Evolutionary conservation across 2,797 vertebrate genomes (phyloP).

Genomic region (Okamejei kenojei): DNA sequence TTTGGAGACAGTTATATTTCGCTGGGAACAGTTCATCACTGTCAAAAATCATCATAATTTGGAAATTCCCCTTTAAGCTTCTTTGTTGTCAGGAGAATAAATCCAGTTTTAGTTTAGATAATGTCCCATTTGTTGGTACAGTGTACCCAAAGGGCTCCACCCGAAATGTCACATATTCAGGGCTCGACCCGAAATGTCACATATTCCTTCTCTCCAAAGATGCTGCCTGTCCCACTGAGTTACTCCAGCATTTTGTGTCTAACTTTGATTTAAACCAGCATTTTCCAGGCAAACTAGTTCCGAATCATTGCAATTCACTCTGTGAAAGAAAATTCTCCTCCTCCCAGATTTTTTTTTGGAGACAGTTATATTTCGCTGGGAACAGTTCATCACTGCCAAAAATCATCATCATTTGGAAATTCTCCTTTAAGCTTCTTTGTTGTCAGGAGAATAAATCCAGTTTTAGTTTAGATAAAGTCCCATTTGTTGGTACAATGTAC

Average conservation of each 20-base stretch:
- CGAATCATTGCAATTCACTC: too few species aligned
- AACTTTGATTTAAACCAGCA: too few species aligned
- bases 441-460: background rate
- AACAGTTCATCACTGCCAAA: background rate
- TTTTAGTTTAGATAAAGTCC: background rate
- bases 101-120: background rate
- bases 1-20: background rate
- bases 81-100: background rate
- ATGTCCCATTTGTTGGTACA: background rate
- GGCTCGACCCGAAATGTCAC: too few species aligned
- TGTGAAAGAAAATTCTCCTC: background rate
- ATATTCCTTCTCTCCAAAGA: too few species aligned
- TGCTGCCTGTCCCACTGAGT: too few species aligned
- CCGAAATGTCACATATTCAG: too few species aligned
- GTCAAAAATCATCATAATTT: background rate
- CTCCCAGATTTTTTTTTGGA: background rate
- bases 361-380: background rate
- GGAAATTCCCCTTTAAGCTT: background rate
- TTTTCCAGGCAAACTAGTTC: too few species aligned
- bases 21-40: background rate
- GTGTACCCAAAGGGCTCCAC: too few species aligned
- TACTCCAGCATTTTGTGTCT: too few species aligned
- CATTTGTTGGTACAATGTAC: background rate
- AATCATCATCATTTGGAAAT: background rate
- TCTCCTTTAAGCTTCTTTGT: background rate